A percentile compares a stretch with the other conserved stretches of the same genome.
phyloP scores from a whole-genome alignment of 2,113 vertebrate genomes.

The Hiodon alosoides region DNA sequence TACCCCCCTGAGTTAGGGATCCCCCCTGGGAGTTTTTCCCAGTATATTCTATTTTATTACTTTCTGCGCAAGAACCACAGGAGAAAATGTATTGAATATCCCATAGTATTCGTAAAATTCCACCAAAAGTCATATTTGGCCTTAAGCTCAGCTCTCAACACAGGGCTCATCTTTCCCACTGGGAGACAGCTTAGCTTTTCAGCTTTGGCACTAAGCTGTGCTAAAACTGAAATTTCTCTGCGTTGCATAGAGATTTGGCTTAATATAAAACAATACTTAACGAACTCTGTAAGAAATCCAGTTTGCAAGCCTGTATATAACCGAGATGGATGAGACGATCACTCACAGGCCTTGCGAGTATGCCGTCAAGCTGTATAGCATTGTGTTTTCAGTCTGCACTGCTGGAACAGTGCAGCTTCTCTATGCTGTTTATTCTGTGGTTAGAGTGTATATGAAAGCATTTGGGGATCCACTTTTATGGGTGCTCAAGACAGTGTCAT shows the following conservation, averaged over 20 bases:
- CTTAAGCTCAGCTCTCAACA: not conserved
- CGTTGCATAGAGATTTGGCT: slow-evolving; percentile 4
- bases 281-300: not conserved
- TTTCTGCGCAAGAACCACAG: slow-evolving; percentile 26
- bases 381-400: slow-evolving; percentile 46
- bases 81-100: slow-evolving; percentile 24
- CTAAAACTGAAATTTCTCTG: slow-evolving; percentile 36
- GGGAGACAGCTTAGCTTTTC: not conserved
- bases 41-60: slow-evolving; percentile 20
- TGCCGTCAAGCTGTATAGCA: slow-evolving; percentile 28
- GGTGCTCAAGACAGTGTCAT: slow-evolving; percentile 48
- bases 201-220: slow-evolving; percentile 25
- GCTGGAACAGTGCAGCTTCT: slow-evolving; percentile 53
- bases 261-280: slow-evolving; percentile 23
- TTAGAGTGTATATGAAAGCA: slow-evolving; percentile 25
- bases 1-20: slow-evolving; percentile 58
- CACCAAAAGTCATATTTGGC: not conserved
- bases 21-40: slow-evolving; percentile 13
- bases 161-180: not conserved
- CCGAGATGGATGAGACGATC: not conserved
- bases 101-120: not conserved
- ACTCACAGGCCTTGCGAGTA: slow-evolving; percentile 1
- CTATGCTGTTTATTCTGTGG: slow-evolving; percentile 27
- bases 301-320: not conserved
- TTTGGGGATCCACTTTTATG: slow-evolving; percentile 32